A percentile compares a stretch with the other conserved stretches of the same genome.
Evolutionary conservation across 2,888 invertebrate species (phyloP).

Genomic region (Pegoplata infirma): DNA sequence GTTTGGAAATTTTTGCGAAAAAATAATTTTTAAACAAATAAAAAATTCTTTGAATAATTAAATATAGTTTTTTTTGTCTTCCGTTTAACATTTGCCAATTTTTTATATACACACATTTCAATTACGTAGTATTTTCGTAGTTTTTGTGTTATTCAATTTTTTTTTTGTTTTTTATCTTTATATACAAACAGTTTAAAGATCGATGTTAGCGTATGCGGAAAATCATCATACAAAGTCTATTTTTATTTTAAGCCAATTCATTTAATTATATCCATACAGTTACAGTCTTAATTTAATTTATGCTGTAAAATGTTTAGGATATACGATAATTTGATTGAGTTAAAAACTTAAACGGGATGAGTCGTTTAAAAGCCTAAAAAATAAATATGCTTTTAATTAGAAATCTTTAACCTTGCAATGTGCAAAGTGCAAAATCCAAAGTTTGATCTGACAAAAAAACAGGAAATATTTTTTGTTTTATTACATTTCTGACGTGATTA

Average conservation of each 20-base stretch:
- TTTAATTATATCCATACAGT: neutral
- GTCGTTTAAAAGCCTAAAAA: too few relatives aligned
- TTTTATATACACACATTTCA: slow-evolving; percentile 1
- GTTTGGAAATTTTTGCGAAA: neutral
- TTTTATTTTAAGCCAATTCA: neutral
- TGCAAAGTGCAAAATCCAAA: too few relatives aligned
- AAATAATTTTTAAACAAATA: neutral
- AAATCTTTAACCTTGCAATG: too few relatives aligned
- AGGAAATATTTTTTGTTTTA: too few relatives aligned
- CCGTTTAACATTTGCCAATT: neutral
- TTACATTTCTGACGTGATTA: too few relatives aligned
- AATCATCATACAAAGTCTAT: slow-evolving; percentile 3
- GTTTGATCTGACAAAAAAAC: too few relatives aligned
- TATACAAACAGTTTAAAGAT: slow-evolving; percentile 20
- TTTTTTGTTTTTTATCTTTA: slow-evolving; percentile 17
- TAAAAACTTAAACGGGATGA: too few relatives aligned
- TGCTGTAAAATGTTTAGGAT: too few relatives aligned
- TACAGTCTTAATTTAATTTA: too few relatives aligned
- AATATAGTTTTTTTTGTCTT: neutral
- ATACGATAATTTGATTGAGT: too few relatives aligned
- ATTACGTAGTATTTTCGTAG: slow-evolving; percentile 30
- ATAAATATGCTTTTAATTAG: too few relatives aligned
- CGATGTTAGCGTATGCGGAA: slow-evolving; percentile 40
- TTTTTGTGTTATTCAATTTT: neutral
- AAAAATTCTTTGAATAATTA: neutral